Conservation (phyloP, 2,113 vertebrate species). For the Pantherophis guttatus region DNA sequence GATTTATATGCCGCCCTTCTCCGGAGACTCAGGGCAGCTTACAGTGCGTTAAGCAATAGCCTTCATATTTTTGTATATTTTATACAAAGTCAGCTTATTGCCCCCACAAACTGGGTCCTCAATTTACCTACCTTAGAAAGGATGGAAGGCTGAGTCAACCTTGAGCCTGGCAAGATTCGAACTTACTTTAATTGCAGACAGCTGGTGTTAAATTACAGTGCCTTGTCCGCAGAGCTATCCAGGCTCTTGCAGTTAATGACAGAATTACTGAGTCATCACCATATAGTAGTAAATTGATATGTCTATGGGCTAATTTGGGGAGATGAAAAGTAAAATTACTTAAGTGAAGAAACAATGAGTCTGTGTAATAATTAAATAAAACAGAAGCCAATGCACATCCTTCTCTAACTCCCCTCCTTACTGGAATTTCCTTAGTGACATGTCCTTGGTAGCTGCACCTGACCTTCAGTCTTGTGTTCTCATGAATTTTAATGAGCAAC, state of each 20-base stretch:
- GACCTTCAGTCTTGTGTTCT: not conserved
- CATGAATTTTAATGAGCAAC: not conserved
- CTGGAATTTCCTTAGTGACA: not conserved
- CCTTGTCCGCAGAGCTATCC: no score
- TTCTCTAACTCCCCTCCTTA: not conserved
- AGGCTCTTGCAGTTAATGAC: not conserved
- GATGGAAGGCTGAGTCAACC: no score
- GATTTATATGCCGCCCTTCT: no score
- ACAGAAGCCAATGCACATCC: not conserved
- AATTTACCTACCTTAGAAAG: no score
- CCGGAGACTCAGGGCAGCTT: no score
- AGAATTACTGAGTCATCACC: not conserved
- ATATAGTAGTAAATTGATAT: not conserved
- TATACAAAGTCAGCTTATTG: no score
- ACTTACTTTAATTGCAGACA: no score
- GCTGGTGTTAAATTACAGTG: no score
- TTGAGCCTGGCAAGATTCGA: no score
- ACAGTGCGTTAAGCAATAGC: no score
- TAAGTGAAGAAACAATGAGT: not conserved
- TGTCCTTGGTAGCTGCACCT: not conserved
- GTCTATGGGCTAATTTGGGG: not conserved
- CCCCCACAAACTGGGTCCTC: no score
- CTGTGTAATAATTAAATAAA: not conserved
- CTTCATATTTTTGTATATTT: no score
- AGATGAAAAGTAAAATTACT: not conserved